Base-by-base conservation (phyloP, 2,797 vertebrate genomes). In the Oceanodroma leucorhoa region DNA sequence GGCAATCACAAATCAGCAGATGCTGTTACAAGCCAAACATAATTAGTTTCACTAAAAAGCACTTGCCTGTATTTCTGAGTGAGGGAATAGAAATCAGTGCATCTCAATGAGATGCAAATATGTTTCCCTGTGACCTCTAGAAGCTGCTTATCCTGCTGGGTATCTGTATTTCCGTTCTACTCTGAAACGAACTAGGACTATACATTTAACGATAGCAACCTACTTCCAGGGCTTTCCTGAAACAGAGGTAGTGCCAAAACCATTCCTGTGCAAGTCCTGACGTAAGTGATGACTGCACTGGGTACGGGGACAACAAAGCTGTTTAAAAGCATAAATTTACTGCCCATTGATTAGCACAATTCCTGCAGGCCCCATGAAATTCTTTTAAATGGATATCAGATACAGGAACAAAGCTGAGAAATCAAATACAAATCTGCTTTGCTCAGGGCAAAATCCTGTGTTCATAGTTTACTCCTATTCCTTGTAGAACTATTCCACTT, bases 361-460 rank as follows among this genome's bases (percentile, higher is more conserved):
- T 89, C 95, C 91, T 92, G 17, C 48, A 82, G 60, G 79, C 32
- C 40, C 23, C 40, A 22, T 87, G 83, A 96, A 95, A 90, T 57
- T 55, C 57, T 94, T 91, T 95, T 83, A 90, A 96, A 84, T 69
- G 92, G 92, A 80, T 91, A 94, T 95, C 83, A 91, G 87, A 91
- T 84, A 94, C 36, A 75, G 91, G 85, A 97, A 90, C 83, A 97
- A 96, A 96, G 78, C 70, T 67, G 80, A 91, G 75, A 96, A 97
- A 95, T 90, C 79, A 88, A 93, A 94, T 51, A 77, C 55, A 89
- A 96, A 83, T 81, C 21, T 48, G 27, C 71, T 91, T 83, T 66
- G 45, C 89, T 95, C 64, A 81, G 46, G 57, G 34, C 53, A 80
- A 96, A 95, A 67, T 38, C 61, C 6, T 70, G 30, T 69, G 27